These are phyloP conservation scores for Amphipoea lucens DNA, from an alignment of 2,888 invertebrate genomes.

Conservation along the genomic window DNA sequence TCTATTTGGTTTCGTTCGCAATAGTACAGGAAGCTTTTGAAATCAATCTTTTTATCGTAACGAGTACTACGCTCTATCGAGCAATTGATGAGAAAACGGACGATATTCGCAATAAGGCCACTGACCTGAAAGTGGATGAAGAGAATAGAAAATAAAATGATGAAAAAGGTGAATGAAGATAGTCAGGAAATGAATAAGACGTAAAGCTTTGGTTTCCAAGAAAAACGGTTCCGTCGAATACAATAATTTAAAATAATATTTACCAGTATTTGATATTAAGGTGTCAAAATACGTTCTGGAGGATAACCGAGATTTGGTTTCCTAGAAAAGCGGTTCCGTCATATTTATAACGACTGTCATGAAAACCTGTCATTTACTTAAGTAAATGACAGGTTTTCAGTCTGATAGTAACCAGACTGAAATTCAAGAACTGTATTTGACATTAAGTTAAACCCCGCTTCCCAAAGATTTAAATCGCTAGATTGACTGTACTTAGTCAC, in stretches of 20 bases:
- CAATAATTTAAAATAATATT: background rate
- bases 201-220: background rate
- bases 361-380: background rate
- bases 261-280: background rate
- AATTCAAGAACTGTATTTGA: too few species aligned
- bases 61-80: conserved; percentile 17
- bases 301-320: background rate
- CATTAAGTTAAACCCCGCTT: too few species aligned
- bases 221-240: background rate
- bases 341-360: background rate
- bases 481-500: too few species aligned
- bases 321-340: background rate
- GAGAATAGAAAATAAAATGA: background rate
- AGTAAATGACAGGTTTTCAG: too few species aligned
- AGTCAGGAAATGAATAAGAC: background rate
- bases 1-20: conserved; percentile 1
- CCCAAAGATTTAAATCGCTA: too few species aligned
- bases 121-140: conserved; percentile 5
- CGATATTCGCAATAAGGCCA: conserved; percentile 8
- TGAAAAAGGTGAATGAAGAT: background rate
- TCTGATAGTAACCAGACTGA: too few species aligned
- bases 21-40: conserved; percentile 19
- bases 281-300: background rate
- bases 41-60: conserved; percentile 40
- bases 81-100: conserved; percentile 36